A percentile compares a stretch with the other conserved stretches of the same genome.
phyloP scores from a whole-genome alignment of 2,888 invertebrate species.

The Polyploca ridens region DNA sequence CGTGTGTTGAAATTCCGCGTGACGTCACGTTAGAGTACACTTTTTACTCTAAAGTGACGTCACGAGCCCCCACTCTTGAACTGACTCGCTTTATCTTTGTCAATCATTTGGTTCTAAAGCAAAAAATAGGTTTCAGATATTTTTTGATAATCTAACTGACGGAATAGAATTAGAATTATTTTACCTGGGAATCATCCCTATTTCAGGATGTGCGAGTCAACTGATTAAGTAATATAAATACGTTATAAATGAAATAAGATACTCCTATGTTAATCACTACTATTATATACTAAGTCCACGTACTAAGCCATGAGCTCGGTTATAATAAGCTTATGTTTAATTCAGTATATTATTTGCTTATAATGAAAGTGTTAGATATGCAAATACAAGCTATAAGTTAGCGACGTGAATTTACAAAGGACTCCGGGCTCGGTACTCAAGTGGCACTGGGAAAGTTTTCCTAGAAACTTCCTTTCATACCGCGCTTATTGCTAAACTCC shows the following conservation, averaged over 20 bases:
- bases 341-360: conserved; percentile 6
- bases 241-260: neutral
- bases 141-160: too few species aligned
- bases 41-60: too few species aligned
- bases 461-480: conserved; percentile 37
- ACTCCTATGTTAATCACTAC: neutral
- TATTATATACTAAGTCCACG: neutral
- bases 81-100: too few species aligned
- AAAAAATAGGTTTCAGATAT: too few species aligned
- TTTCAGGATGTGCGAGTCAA: too few species aligned
- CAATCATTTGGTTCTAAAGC: too few species aligned
- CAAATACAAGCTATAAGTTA: conserved; percentile 34
- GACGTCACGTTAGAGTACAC: too few species aligned
- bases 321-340: neutral
- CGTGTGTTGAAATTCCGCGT: too few species aligned
- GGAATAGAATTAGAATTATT: too few species aligned
- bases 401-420: conserved; percentile 25
- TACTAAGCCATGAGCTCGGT: neutral
- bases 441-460: conserved; percentile 29
- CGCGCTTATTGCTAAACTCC: conserved; percentile 49
- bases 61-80: too few species aligned
- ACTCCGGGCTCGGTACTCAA: conserved; percentile 15
- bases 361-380: conserved; percentile 29
- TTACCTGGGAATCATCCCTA: too few species aligned
- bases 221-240: neutral